Conservation (phyloP, 2,113 vertebrate species). For the Talpa occidentalis region DNA sequence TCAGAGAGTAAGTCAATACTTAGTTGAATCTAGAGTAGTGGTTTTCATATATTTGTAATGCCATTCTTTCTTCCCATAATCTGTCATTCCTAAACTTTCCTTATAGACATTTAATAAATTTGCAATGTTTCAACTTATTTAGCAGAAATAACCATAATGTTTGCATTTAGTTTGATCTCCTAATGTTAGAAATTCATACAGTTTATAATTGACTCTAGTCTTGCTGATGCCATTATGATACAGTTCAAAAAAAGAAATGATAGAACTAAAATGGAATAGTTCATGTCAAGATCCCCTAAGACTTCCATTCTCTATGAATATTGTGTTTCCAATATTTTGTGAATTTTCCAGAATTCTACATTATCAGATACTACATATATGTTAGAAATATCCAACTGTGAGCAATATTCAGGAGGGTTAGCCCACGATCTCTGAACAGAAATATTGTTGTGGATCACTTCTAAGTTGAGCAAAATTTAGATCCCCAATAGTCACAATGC, state of each 20-base stretch:
- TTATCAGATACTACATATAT: neutral
- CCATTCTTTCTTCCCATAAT: neutral
- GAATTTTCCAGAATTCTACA: neutral
- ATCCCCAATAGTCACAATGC: neutral
- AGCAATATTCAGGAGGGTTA: neutral
- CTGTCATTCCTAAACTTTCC: neutral
- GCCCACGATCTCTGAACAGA: neutral
- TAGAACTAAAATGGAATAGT: neutral
- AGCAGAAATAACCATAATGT: neutral
- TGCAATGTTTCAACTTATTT: neutral
- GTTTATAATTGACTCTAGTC: neutral
- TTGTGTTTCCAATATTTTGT: neutral
- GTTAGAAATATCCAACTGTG: neutral
- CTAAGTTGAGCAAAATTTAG: neutral
- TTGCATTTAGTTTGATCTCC: neutral
- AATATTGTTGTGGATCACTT: neutral
- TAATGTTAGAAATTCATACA: neutral
- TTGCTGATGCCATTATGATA: neutral
- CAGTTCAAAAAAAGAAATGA: neutral
- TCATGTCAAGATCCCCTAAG: too few relatives aligned
- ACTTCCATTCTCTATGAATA: neutral
- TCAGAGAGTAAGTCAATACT: neutral
- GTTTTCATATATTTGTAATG: neutral
- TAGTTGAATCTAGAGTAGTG: neutral
- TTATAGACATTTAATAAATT: neutral